Evolutionary conservation across 2,797 vertebrate genomes (phyloP), one percentile per base, ranked within the genome.

Genomic region (Sebastes wilsoni): DNA sequence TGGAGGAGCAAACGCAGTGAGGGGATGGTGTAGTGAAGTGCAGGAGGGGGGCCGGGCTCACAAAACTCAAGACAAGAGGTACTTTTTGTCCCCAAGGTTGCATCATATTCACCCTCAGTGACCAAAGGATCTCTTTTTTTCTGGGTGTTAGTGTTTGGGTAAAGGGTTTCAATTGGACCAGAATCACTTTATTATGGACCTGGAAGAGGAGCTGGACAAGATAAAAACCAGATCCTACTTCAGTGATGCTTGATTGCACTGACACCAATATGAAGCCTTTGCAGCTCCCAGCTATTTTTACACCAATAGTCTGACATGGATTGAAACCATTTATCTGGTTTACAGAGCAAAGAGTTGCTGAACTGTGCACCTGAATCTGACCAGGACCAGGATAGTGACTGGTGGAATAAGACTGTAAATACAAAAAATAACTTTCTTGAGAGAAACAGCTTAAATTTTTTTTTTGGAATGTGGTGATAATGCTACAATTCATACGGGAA

Each of bases 1-100:
- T 99, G 98, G 97, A 94, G 97, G 87, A 99, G 97, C 95, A 98
- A 99, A 84, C 96, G 92, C 86, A 96, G 96, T 0, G 98, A 99
- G 84, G 97, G 97, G 74, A 96, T 99, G 0, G 95, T 98, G 79
- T 99, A 97, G 92, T 73, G 66, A 54, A 12, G 20, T 25, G 20
- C 6, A 14, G 25, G 1, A 61, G 3, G 5, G n/a, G 10, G 11
- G 6, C 7, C 8, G 2, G 20, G 16, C 0, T 73, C 9, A 46
- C 23, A 38, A 64, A 79, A 86, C 65, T 86, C 49, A 28, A 72
- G 23, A 77, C 20, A 58, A 72, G 58, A 82, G 72, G 14, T 72
- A 54, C 46, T 77, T 74, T 69, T 60, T 74, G 34, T 64, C 64
- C 11, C 23, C 34, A 10, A 27, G 30, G 62, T 67, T 73, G 66